Percentiles rank a stretch among this genome's conserved stretches.
These are phyloP conservation scores for Dendroctonus valens DNA, from an alignment of 1,140 invertebrate species.

Conservation along the genomic window DNA sequence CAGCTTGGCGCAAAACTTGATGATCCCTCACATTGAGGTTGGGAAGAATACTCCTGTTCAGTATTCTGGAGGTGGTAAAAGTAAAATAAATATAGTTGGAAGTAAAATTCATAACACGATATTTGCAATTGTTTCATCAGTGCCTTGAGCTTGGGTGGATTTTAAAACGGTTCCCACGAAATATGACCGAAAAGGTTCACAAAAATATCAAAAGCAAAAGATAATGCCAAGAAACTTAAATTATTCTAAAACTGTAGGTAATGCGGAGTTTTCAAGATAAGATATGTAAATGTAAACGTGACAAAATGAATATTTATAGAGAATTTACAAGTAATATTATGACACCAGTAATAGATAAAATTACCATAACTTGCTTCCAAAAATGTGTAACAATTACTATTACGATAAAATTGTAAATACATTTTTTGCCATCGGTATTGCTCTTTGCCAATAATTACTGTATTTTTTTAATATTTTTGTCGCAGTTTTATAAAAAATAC, in stretches of 20 bases:
- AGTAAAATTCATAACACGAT: too few species aligned
- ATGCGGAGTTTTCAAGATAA: conserved; percentile 44
- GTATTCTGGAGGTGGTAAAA: too few species aligned
- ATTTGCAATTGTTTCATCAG: too few species aligned
- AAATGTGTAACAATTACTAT: conserved; percentile 36
- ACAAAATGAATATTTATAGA: conserved; percentile 43
- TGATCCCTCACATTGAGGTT: too few species aligned
- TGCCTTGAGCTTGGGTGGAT: conserved; percentile 4
- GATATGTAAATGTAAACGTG: conserved; percentile 36
- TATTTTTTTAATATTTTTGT: conserved; percentile 18
- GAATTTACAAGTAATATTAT: conserved; percentile 42
- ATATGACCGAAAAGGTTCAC: conserved; percentile 41
- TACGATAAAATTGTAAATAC: conserved; percentile 25
- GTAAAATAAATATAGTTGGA: too few species aligned
- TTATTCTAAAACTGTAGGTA: conserved; percentile 44
- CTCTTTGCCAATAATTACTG: conserved; percentile 46
- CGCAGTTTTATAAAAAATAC: background rate
- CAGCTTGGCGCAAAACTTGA: too few species aligned
- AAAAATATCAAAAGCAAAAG: conserved; percentile 40
- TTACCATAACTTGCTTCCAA: conserved; percentile 40
- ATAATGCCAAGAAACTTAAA: conserved; percentile 44
- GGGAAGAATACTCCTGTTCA: too few species aligned
- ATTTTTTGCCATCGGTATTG: conserved; percentile 34
- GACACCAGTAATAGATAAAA: conserved; percentile 30
- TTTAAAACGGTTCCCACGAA: conserved; percentile 20